Evolutionary conservation across 2,797 vertebrate genomes (phyloP).

Genomic region (Arctocebus calabarensis): DNA sequence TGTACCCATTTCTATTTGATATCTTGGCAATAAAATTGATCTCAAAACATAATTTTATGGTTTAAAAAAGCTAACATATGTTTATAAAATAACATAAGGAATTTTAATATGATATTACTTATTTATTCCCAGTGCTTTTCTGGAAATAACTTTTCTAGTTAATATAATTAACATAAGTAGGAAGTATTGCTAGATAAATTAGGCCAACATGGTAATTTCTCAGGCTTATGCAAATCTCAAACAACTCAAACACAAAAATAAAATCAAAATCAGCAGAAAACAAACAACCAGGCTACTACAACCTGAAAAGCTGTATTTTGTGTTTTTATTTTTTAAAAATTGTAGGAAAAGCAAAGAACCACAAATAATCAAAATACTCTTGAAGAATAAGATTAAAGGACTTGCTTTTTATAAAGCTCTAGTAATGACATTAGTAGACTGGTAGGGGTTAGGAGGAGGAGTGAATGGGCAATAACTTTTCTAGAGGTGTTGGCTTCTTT

Average conservation of each 20-base stretch:
- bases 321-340: background rate
- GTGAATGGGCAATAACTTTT: too few relatives aligned
- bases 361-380: too few relatives aligned
- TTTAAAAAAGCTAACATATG: background rate
- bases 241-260: slow-evolving; percentile 26
- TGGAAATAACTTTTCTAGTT: background rate
- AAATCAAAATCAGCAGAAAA: background rate
- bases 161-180: background rate
- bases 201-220: background rate
- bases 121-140: background rate
- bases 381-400: too few relatives aligned
- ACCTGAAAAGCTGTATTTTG: background rate
- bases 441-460: too few relatives aligned
- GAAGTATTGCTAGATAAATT: background rate
- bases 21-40: background rate
- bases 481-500: too few relatives aligned
- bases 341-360: too few relatives aligned
- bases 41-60: background rate
- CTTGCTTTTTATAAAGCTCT: too few relatives aligned
- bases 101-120: background rate
- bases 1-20: slow-evolving; percentile 46
- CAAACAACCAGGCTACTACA: background rate
- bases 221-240: background rate
- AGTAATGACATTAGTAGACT: too few relatives aligned
- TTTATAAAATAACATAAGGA: background rate